Base-by-base conservation (phyloP, 2,797 vertebrate species). In the Sus cebifrons region DNA sequence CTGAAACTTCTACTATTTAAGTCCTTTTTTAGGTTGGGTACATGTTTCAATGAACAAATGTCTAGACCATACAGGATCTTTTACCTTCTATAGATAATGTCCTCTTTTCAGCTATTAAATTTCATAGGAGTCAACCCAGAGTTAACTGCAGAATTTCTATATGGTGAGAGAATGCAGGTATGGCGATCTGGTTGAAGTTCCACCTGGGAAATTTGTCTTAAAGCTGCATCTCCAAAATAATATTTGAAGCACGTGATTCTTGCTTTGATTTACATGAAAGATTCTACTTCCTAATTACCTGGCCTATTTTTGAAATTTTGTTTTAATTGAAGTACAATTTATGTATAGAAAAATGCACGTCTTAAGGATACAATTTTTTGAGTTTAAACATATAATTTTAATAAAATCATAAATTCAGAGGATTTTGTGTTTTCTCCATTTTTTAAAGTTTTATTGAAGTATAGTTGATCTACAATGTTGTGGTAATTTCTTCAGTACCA, bases 291-390 rank as follows among this genome's bases (percentile, higher is more conserved):
- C 17, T 78, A 89, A 84, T 70, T 36, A 74, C 56, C 71, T 32
- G 40, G 20, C 10, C 25, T 83, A 56, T 91, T 91, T 86, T 65
- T 62, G 23, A 13, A 85, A 65, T 36, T 89, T 67, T 93, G 14
- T 86, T 73, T 36, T 68, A 87, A 94, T 78, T 83, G 25, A 85
- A 58, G 3, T 79, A 82, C 87, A 84, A 60, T 81, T 83, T 84
- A 86, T 32, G 29, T 60, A 77, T 23, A 92, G 20, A 86, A n/a
- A 96, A 96, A 79, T 84, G 1, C 1, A 75, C 1, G 3, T 74
- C 60, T 25, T 71, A 91, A 81, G 5, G 77, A 10, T 60, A 58
- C 3, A 82, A 77, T 85, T 64, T 32, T 44, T 44, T 44, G 5
- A 44, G 44, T 44, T 44, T 5, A 44, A 44, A 44, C 44, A 5